Base-by-base conservation (phyloP, 2,113 vertebrate genomes). In the Pogona vitticeps region DNA sequence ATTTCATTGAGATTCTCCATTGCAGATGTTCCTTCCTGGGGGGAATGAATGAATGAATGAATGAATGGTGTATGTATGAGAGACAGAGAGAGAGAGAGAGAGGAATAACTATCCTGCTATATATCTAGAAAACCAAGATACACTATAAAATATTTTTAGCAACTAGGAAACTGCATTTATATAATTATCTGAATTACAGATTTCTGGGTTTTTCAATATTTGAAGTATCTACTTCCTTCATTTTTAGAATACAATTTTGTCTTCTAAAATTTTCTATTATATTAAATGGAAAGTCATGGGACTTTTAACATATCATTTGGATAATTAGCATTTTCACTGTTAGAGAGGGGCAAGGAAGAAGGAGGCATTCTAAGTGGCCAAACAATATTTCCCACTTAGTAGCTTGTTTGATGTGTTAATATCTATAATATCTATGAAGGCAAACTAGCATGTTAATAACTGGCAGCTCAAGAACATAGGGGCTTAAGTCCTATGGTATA, bases 1-100 rank as follows among this genome's bases (percentile, higher is more conserved):
- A 97, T 97, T 89, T 97, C 97, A 0, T 96, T 97, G 3, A 97
- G 94, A 89, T 96, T 97, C 87, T 97, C 97, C 95, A 97, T 95
- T 13, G 96, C 96, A 91, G 96, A 96, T 12, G 93, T 95, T 78
- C 97, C 97, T 92, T 97, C 97, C 97, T 97, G 89, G 92, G 96
- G 96, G 86, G 80, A 91, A 40, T 85, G 84, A 63, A 88, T 85
- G 17, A 40, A 83, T 80, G 38, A 17, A 26, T 80, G 38, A 52
- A 63, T n/a, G n/a, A n/a, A n/a, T n/a, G n/a, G n/a, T n/a, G n/a
- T n/a, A n/a, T n/a, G n/a, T n/a, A n/a, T n/a, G n/a, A n/a, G n/a
- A n/a, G n/a, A n/a, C n/a, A n/a, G 23, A 73, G 36, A 73, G 21
- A 40, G 36, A 73, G 63, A 65, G 23, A 20, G 23, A 26, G 17